These are phyloP conservation scores for Pipra filicauda DNA, from an alignment of 2,113 vertebrate species.

Conservation along the genomic window DNA sequence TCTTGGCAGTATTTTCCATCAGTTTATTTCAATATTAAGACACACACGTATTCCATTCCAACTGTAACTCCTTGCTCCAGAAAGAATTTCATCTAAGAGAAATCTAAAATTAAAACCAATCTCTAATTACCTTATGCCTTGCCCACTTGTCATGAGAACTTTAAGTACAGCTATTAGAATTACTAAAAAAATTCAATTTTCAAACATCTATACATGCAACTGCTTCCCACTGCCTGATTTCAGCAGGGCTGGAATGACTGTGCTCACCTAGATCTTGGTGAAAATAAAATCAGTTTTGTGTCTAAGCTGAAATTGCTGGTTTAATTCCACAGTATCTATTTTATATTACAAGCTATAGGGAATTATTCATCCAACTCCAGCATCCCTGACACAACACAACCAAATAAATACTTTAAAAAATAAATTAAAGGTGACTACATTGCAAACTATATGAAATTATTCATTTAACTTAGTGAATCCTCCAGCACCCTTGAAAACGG, in stretches of 20 bases:
- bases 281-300: neutral
- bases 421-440: neutral
- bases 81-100: neutral
- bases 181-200: neutral
- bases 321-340: neutral
- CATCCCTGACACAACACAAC: neutral
- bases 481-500: neutral
- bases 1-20: constrained; percentile 7
- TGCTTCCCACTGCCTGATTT: neutral
- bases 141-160: neutral
- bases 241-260: neutral
- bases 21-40: constrained; percentile 55
- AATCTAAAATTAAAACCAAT: neutral
- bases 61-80: neutral
- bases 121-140: neutral
- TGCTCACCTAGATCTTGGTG: neutral
- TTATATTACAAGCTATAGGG: neutral
- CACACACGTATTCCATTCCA: neutral
- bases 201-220: neutral
- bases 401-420: neutral
- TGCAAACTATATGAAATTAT: neutral
- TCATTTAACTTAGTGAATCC: neutral
- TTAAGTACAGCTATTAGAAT: neutral
- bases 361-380: neutral
- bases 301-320: neutral